These are phyloP conservation scores for Cassiopea andromeda DNA, from an alignment of 30 jellyfish, hydroid and myxozoan species.

Conservation along the genomic window DNA sequence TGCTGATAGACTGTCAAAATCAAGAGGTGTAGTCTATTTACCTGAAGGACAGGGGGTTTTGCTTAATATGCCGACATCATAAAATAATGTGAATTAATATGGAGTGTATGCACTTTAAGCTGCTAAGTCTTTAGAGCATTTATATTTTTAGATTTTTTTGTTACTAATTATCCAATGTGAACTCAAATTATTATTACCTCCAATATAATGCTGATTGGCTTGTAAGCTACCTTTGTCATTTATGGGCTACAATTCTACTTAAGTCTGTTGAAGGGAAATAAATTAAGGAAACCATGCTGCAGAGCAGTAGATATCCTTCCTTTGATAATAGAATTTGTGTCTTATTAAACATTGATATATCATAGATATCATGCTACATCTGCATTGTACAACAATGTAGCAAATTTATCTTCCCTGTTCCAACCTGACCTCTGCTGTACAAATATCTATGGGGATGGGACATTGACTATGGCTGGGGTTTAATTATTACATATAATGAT, in stretches of 20 bases:
- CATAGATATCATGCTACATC: too few species aligned
- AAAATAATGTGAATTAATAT: not conserved
- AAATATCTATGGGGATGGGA: too few species aligned
- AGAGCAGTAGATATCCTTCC: too few species aligned
- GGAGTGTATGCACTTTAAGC: not conserved
- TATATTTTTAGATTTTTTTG: too few species aligned
- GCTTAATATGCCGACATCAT: conserved; percentile 83
- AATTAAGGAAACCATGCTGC: not conserved
- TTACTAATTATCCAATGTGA: not conserved
- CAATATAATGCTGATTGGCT: not conserved
- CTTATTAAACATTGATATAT: too few species aligned
- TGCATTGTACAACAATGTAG: too few species aligned
- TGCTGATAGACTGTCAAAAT: conserved; percentile 81
- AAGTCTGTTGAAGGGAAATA: not conserved
- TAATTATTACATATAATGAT: too few species aligned
- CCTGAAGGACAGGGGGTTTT: conserved; percentile 97
- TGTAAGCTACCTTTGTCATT: not conserved
- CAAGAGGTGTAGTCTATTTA: conserved; percentile 85
- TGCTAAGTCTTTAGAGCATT: not conserved
- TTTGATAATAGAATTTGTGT: too few species aligned
- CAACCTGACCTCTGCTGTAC: too few species aligned
- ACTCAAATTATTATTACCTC: not conserved
- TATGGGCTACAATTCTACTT: not conserved
- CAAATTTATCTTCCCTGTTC: too few species aligned
- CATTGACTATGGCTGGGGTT: too few species aligned